Evolutionary conservation across 1,140 invertebrate genomes (phyloP).

Genomic region (Mycetomoellerius zeteki): DNA sequence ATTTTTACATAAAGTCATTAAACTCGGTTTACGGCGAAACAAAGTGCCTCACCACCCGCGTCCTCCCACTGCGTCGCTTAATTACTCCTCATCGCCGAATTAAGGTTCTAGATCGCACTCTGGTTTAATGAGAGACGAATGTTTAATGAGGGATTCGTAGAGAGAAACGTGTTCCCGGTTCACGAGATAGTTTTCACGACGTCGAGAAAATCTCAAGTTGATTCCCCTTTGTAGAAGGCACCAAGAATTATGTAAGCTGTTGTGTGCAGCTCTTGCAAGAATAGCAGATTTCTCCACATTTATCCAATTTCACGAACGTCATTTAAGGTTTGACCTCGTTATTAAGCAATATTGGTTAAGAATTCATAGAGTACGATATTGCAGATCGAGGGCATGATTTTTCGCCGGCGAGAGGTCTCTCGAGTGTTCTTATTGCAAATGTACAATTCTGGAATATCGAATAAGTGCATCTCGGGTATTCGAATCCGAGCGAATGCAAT

Average conservation of each 20-base stretch:
- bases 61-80: constrained; percentile 63
- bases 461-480: not conserved
- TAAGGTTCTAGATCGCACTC: constrained; percentile 71
- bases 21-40: constrained; percentile 77
- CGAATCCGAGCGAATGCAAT: not conserved
- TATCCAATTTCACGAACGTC: not conserved
- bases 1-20: constrained; percentile 81
- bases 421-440: not conserved
- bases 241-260: constrained; percentile 31
- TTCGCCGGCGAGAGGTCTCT: not conserved
- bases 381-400: not conserved
- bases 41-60: constrained; percentile 68
- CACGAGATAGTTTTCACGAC: constrained; percentile 71
- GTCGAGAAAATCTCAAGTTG: constrained; percentile 56
- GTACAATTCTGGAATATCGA: not conserved
- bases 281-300: constrained; percentile 7
- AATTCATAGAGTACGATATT: not conserved
- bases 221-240: not conserved
- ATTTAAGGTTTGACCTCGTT: constrained; percentile 34
- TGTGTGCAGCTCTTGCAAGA: not conserved
- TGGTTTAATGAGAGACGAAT: constrained; percentile 78
- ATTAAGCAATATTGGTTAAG: constrained; percentile 22
- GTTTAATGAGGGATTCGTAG: constrained; percentile 72
- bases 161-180: constrained; percentile 40
- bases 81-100: constrained; percentile 81